phyloP scores from a whole-genome alignment of 2,888 invertebrate genomes.

The Punctoribates punctum region DNA sequence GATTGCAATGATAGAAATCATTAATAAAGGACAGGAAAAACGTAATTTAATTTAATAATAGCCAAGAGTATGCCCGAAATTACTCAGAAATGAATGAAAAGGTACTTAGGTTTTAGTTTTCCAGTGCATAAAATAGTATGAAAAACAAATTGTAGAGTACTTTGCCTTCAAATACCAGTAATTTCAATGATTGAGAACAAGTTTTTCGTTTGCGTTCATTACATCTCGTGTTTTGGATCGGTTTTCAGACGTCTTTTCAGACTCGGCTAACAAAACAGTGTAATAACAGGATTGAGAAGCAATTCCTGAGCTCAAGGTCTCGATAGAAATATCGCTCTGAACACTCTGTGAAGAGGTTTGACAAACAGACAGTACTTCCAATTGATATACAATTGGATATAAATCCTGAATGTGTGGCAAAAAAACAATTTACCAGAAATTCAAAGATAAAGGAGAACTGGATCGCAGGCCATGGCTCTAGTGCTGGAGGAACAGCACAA shows the following conservation, averaged over 20 bases:
- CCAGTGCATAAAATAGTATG: not conserved
- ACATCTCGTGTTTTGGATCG: no score
- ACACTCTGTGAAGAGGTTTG: constrained; percentile 4
- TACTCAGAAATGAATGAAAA: no score
- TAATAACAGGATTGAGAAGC: not conserved
- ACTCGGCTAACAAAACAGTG: not conserved
- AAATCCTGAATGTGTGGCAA: constrained; percentile 1
- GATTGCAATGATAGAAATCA: no score
- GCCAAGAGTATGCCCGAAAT: no score
- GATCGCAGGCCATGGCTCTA: not conserved
- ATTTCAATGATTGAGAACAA: not conserved
- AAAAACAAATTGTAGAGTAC: not conserved
- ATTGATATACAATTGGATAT: not conserved
- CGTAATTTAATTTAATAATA: no score
- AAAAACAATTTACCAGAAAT: not conserved
- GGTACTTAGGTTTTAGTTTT: no score
- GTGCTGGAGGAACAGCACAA: not conserved
- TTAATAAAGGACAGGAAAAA: no score
- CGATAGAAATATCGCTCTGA: constrained; percentile 5
- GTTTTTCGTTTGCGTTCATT: not conserved
- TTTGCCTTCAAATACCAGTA: constrained; percentile 5
- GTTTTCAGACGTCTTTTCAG: not conserved
- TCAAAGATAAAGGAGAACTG: not conserved
- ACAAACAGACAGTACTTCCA: constrained; percentile 13
- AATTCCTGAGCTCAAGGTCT: constrained; percentile 4